Conservation (phyloP, 2,113 vertebrate species). For the Bucco capensis region DNA sequence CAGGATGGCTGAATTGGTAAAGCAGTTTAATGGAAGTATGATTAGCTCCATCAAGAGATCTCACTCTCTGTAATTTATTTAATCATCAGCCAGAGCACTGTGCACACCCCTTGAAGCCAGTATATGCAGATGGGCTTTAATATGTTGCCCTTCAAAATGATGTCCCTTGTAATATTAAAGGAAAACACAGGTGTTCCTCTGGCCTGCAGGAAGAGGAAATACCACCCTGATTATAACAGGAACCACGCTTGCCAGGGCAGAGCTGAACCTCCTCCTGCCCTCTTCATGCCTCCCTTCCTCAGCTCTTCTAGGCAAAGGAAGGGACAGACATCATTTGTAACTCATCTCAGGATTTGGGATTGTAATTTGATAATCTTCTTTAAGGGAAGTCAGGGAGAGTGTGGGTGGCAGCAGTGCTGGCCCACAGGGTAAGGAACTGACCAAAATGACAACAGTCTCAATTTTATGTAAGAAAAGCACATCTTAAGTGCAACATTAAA, state of each 20-base stretch:
- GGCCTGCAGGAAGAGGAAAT: conserved; percentile 67
- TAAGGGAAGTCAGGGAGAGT: not conserved
- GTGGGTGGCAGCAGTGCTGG: not conserved
- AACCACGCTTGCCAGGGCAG: not conserved
- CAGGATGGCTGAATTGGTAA: not conserved
- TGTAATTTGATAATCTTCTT: not conserved
- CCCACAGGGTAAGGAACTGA: not conserved
- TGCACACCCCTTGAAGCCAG: not conserved
- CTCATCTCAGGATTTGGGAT: not conserved
- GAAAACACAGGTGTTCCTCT: conserved; percentile 65
- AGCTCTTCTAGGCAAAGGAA: not conserved
- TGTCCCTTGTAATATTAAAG: conserved; percentile 23
- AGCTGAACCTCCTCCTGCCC: not conserved
- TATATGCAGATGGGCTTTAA: not conserved
- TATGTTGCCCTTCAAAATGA: not conserved
- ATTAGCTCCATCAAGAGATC: not conserved
- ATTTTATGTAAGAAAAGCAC: not conserved
- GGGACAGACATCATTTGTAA: not conserved
- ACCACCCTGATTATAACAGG: conserved; percentile 60
- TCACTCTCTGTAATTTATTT: not conserved
- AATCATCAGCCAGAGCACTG: not conserved
- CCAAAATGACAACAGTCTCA: not conserved
- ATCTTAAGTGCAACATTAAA: not conserved
- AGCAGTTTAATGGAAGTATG: not conserved
- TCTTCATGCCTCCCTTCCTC: not conserved